phyloP scores from a whole-genome alignment of 2,888 invertebrate species.

The Tenthredo mesomela region DNA sequence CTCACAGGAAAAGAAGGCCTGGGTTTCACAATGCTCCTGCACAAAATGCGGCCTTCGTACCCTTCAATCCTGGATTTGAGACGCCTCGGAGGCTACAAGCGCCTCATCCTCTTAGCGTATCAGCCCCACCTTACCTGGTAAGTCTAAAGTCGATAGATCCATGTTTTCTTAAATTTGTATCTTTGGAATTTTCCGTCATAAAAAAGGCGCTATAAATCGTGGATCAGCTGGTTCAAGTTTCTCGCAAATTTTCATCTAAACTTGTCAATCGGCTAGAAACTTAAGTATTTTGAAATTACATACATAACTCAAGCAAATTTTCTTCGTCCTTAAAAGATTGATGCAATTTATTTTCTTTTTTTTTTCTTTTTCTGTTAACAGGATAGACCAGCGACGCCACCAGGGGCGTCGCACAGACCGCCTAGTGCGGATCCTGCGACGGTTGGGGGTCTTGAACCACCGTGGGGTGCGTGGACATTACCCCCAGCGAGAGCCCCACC shows the following conservation, averaged over 20 bases:
- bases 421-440: conserved; percentile 74
- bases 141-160: conserved; percentile 55
- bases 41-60: conserved; percentile 92
- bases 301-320: neutral
- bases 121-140: conserved; percentile 85
- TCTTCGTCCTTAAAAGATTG: neutral
- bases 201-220: neutral
- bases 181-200: neutral
- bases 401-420: conserved; percentile 73
- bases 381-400: conserved; percentile 75
- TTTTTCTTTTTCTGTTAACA: conserved; percentile 63
- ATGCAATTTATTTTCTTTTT: conserved; percentile 24
- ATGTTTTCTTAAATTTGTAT: neutral
- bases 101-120: conserved; percentile 85
- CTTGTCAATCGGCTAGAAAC: neutral
- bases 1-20: conserved; percentile 91
- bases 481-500: conserved; percentile 82
- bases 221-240: neutral
- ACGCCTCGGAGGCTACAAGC: conserved; percentile 81
- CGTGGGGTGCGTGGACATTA: conserved; percentile 75
- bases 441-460: conserved; percentile 70
- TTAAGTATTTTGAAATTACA: neutral
- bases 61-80: conserved; percentile 81
- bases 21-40: conserved; percentile 94
- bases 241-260: neutral